phyloP scores from a whole-genome alignment of 2,113 vertebrate genomes.

The Antennarius striatus region DNA sequence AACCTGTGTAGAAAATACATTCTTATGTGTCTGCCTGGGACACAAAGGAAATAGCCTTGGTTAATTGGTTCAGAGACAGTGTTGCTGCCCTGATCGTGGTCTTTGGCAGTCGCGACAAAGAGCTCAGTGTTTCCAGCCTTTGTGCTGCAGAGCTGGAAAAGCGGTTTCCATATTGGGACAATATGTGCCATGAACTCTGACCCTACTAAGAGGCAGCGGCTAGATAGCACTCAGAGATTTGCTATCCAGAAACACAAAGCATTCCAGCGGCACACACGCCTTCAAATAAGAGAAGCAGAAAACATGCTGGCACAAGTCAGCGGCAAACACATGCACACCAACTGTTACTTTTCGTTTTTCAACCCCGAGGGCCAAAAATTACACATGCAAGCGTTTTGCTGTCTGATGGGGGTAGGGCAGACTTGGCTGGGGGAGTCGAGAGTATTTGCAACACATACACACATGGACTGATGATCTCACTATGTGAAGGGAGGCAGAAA shows the following conservation, averaged over 20 bases:
- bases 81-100: conserved; percentile 57
- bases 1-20: neutral
- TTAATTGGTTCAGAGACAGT: conserved; percentile 46
- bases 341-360: conserved; percentile 70
- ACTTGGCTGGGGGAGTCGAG: conserved; percentile 67
- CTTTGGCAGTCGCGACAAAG: conserved; percentile 69
- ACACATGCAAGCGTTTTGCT: conserved; percentile 72
- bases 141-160: conserved; percentile 59
- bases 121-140: conserved; percentile 62
- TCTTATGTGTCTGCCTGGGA: conserved; percentile 25
- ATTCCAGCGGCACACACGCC: conserved; percentile 39
- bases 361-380: conserved; percentile 64
- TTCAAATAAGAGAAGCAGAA: conserved; percentile 41
- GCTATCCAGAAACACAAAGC: conserved; percentile 54
- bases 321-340: conserved; percentile 67
- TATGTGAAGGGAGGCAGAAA: conserved; percentile 60
- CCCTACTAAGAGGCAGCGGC: conserved; percentile 57
- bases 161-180: conserved; percentile 72
- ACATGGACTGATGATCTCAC: conserved; percentile 64
- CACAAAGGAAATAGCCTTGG: conserved; percentile 45
- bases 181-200: conserved; percentile 69
- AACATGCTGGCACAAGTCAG: conserved; percentile 60
- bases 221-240: conserved; percentile 33
- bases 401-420: conserved; percentile 68
- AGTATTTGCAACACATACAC: conserved; percentile 61